A percentile compares a stretch with the other conserved stretches of the same genome.
Evolutionary conservation across 2,888 invertebrate species (phyloP).

Genomic region (Macrosoma leucophasiata): DNA sequence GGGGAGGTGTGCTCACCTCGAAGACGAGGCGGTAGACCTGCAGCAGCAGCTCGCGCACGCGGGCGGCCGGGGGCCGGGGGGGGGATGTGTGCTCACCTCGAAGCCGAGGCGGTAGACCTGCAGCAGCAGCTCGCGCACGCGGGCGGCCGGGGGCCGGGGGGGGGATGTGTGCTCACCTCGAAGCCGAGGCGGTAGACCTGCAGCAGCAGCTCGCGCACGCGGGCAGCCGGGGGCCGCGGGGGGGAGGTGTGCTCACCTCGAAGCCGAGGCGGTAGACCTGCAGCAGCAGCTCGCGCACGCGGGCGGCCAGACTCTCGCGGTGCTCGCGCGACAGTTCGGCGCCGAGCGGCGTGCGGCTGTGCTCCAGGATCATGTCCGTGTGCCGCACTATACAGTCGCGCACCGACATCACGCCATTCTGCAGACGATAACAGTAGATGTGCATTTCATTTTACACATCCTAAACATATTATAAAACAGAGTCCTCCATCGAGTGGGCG

Average conservation of each 20-base stretch:
- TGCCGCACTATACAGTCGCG: slow-evolving; percentile 50
- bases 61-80: slow-evolving; percentile 21
- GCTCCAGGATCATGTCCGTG: slow-evolving; percentile 41
- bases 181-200: slow-evolving; percentile 94
- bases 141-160: slow-evolving; percentile 20
- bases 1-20: slow-evolving; percentile 73
- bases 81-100: slow-evolving; percentile 73
- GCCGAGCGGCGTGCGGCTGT: slow-evolving; percentile 27
- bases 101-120: slow-evolving; percentile 94
- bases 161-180: slow-evolving; percentile 73
- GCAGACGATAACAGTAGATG: too few relatives aligned
- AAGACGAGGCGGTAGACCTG: slow-evolving; percentile 94
- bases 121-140: slow-evolving; percentile 75
- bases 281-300: slow-evolving; percentile 75
- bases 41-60: slow-evolving; percentile 75
- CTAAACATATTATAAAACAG: too few relatives aligned
- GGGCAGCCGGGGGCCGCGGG: slow-evolving; percentile 11
- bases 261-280: slow-evolving; percentile 94
- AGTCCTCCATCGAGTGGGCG: too few relatives aligned
- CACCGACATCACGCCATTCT: slow-evolving; percentile 53
- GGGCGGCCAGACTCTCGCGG: slow-evolving; percentile 36
- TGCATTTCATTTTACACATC: background rate
- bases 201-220: slow-evolving; percentile 75
- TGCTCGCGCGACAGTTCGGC: slow-evolving; percentile 21
- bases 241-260: slow-evolving; percentile 72